Conservation (phyloP, 1,140 invertebrate genomes). For the Solenopsis fugax region DNA sequence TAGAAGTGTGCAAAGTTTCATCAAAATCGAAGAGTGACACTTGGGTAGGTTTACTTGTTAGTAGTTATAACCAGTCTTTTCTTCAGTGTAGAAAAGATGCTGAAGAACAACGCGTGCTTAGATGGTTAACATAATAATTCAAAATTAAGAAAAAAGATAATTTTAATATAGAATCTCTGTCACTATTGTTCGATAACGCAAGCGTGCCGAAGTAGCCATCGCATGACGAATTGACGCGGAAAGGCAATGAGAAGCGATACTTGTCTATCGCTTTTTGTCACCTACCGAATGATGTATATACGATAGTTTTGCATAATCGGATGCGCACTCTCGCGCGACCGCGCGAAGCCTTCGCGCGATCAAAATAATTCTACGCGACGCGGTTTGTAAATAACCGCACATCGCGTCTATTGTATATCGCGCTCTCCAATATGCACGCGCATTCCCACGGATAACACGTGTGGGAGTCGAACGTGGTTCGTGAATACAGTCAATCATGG, state of each 20-base stretch:
- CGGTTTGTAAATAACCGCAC: conserved; percentile 57
- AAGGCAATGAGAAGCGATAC: not conserved
- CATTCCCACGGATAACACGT: conserved; percentile 14
- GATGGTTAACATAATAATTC: not conserved
- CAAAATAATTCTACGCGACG: conserved; percentile 48
- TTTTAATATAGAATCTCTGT: not conserved
- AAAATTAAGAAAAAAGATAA: not conserved
- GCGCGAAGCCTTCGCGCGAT: conserved; percentile 12
- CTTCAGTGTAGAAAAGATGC: too few relatives aligned
- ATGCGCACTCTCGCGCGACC: conserved; percentile 7
- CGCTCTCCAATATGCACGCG: conserved; percentile 35
- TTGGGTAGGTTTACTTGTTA: too few relatives aligned
- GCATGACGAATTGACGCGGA: not conserved
- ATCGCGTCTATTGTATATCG: conserved; percentile 50
- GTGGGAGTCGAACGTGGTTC: conserved; percentile 68
- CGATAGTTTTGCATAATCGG: conserved; percentile 33
- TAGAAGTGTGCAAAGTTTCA: too few relatives aligned
- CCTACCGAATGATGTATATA: not conserved
- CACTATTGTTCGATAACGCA: not conserved
- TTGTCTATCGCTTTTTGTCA: conserved; percentile 15
- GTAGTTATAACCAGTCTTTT: too few relatives aligned
- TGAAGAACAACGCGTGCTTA: too few relatives aligned
- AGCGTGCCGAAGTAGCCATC: not conserved
- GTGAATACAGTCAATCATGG: conserved; percentile 79
- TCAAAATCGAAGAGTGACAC: too few relatives aligned